Conservation (phyloP, 2,113 vertebrate genomes). For the Pseudorasbora parva region DNA sequence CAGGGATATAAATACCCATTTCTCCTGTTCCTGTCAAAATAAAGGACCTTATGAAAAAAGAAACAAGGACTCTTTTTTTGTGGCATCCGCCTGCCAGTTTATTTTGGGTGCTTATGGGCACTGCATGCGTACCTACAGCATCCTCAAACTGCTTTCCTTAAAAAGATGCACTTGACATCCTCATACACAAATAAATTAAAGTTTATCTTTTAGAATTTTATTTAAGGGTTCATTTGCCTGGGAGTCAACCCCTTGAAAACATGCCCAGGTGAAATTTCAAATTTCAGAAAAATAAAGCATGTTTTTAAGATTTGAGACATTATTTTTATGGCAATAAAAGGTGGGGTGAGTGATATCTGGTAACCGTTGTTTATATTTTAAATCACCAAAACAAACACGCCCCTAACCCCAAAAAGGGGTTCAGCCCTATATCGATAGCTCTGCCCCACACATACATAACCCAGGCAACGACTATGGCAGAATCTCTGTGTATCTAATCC, state of each 20-base stretch:
- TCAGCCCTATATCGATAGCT: no score
- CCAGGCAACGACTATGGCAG: no score
- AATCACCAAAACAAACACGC: no score
- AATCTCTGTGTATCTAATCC: no score
- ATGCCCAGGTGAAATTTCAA: background rate
- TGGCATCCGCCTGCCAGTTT: conserved; percentile 65
- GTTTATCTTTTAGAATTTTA: no score
- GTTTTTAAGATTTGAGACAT: background rate
- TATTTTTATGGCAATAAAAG: background rate
- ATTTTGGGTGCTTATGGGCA: conserved; percentile 63
- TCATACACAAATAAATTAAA: background rate
- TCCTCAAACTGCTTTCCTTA: conserved; percentile 58
- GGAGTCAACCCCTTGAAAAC: background rate
- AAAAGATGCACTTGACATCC: background rate
- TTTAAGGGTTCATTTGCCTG: background rate
- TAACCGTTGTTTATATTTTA: no score
- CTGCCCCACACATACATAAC: no score
- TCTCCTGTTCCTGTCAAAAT: conserved; percentile 79
- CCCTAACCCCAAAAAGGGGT: no score
- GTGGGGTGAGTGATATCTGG: no score
- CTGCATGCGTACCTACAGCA: conserved; percentile 58
- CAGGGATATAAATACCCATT: conserved; percentile 81
- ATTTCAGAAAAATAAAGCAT: background rate
- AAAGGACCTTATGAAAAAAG: conserved; percentile 70
- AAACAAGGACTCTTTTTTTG: conserved; percentile 65